These are phyloP conservation scores for Pollenia labialis DNA, from an alignment of 2,888 invertebrate genomes.

Conservation along the genomic window DNA sequence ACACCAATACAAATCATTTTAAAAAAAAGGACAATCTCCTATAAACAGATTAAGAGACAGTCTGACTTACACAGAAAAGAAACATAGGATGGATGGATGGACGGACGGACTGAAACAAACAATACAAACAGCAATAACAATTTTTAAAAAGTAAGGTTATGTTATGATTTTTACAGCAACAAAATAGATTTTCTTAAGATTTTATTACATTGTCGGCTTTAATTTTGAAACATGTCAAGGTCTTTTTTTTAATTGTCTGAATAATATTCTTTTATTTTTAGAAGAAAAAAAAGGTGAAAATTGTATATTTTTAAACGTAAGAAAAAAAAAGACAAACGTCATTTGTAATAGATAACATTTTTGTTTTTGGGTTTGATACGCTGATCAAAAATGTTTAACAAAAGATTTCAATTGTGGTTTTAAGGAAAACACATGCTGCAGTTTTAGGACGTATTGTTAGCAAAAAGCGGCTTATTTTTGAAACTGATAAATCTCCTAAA, in stretches of 20 bases:
- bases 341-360: background rate
- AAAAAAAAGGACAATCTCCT: conserved; percentile 45
- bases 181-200: conserved; percentile 26
- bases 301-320: conserved; percentile 15
- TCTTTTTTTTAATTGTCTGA: conserved; percentile 4
- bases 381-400: conserved; percentile 25
- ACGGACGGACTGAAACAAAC: background rate
- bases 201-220: conserved; percentile 49
- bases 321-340: background rate
- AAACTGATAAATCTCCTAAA: too few relatives aligned
- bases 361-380: conserved; percentile 27
- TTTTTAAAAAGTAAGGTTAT: background rate
- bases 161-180: background rate
- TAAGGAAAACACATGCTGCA: background rate
- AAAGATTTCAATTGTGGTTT: conserved; percentile 44
- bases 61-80: background rate
- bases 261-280: background rate
- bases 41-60: background rate
- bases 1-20: conserved; percentile 18
- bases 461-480: background rate
- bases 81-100: background rate
- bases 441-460: background rate
- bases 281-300: conserved; percentile 48
- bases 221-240: conserved; percentile 16
- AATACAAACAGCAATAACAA: background rate